Percentiles rank a stretch among this genome's conserved stretches.
Conservation (phyloP, 37 sponge, comb jelly and placozoan genomes). For the Chondrosia reniformis region DNA sequence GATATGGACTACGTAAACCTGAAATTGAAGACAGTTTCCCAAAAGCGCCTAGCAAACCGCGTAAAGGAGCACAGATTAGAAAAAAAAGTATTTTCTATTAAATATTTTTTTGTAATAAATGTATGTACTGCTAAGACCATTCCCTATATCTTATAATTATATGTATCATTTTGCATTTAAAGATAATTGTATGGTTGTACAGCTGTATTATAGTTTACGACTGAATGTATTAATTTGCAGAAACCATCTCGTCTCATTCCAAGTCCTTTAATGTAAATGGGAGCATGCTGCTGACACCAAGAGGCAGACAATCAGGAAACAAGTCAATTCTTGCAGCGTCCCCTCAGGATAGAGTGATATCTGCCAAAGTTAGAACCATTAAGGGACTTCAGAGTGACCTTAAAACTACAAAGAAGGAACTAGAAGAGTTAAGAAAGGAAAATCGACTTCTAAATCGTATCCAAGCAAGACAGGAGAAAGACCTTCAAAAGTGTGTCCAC, state of each 20-base stretch:
- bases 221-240: background rate
- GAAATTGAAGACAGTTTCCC: too few species aligned
- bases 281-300: background rate
- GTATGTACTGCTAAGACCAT: background rate
- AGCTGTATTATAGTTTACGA: background rate
- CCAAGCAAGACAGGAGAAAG: constrained; percentile 51
- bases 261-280: too few species aligned
- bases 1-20: too few species aligned
- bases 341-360: constrained; percentile 38
- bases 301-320: background rate
- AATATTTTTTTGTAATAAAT: too few species aligned
- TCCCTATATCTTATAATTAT: too few species aligned
- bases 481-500: constrained; percentile 20
- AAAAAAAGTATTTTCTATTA: too few species aligned
- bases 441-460: constrained; percentile 51
- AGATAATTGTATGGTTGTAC: too few species aligned
- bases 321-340: constrained; percentile 11
- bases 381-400: constrained; percentile 24
- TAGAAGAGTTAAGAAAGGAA: constrained; percentile 48
- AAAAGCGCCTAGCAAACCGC: too few species aligned
- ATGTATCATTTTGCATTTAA: too few species aligned
- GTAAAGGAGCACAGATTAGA: too few species aligned
- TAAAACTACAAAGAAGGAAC: constrained; percentile 17
- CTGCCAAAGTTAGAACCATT: constrained; percentile 36
- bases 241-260: too few species aligned